phyloP scores from a whole-genome alignment of 2,888 invertebrate species.

The Tigriopus californicus region DNA sequence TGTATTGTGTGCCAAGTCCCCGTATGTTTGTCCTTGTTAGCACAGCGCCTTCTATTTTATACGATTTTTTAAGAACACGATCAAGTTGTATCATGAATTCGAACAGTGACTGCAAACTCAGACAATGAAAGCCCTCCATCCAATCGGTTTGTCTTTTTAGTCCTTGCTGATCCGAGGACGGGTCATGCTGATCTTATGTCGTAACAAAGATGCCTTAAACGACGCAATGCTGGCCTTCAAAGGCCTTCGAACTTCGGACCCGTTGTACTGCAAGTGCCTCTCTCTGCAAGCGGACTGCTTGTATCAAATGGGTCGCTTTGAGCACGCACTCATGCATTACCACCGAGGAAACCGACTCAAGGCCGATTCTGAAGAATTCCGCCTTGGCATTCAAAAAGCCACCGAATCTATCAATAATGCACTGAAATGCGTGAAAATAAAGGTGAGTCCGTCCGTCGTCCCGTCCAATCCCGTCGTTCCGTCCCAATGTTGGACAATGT shows the following conservation, averaged over 20 bases:
- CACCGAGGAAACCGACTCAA: not conserved
- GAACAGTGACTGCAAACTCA: no score
- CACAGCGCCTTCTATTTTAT: no score
- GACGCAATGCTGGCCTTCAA: not conserved
- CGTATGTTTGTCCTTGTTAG: no score
- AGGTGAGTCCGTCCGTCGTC: no score
- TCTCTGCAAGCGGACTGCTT: not conserved
- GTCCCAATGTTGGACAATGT: no score
- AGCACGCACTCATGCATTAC: not conserved
- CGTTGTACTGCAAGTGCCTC: not conserved
- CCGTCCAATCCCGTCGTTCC: no score
- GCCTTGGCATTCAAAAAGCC: constrained; percentile 1
- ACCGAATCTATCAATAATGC: not conserved
- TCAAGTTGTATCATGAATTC: no score
- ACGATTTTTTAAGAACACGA: no score
- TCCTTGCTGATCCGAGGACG: not conserved
- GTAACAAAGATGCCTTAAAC: not conserved
- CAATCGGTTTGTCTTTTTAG: not conserved
- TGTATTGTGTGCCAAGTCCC: no score
- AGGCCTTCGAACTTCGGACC: not conserved
- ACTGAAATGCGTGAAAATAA: not conserved
- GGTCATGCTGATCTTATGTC: not conserved
- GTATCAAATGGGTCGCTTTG: not conserved
- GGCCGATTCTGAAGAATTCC: not conserved
- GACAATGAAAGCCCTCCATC: no score